These are phyloP conservation scores for Zaprionus lachaisei DNA, from an alignment of 1,140 invertebrate genomes.

Conservation along the genomic window DNA sequence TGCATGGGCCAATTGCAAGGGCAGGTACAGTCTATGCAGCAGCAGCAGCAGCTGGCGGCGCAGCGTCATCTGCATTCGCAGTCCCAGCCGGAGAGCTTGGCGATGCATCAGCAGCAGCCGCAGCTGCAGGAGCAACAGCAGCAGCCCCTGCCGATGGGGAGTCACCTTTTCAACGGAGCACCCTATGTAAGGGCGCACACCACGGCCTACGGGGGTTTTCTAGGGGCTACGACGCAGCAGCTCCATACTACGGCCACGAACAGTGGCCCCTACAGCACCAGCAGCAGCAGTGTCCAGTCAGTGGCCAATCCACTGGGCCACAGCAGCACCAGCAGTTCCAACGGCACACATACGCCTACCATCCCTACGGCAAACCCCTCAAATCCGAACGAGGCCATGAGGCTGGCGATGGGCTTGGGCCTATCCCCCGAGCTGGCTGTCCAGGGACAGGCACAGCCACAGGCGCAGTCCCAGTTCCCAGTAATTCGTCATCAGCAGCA, in stretches of 20 bases:
- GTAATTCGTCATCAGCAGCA: constrained; percentile 52
- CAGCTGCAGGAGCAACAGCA: constrained; percentile 50
- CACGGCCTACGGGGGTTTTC: constrained; percentile 86
- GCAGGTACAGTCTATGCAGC: constrained; percentile 72
- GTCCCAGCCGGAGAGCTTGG: constrained; percentile 39
- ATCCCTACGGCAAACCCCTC: constrained; percentile 62
- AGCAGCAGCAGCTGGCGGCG: constrained; percentile 45
- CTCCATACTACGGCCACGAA: constrained; percentile 78
- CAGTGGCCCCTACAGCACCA: constrained; percentile 81
- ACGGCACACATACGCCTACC: constrained; percentile 74
- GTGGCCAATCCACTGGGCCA: constrained; percentile 53
- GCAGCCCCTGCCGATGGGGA: constrained; percentile 53
- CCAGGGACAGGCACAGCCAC: constrained; percentile 4
- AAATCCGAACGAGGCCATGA: constrained; percentile 21
- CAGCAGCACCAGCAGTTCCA: constrained; percentile 59
- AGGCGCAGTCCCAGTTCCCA: constrained; percentile 27
- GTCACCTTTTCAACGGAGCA: constrained; percentile 83
- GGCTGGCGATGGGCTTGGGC: constrained; percentile 32
- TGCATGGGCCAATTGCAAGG: constrained; percentile 85
- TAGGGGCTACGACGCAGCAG: constrained; percentile 84
- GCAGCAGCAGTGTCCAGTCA: constrained; percentile 41
- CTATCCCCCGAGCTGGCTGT: background rate
- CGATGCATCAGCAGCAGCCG: constrained; percentile 37
- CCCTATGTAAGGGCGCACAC: constrained; percentile 85
- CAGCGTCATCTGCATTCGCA: constrained; percentile 41